Base-by-base conservation (phyloP, 2,888 invertebrate genomes). In the Chesias legatella region DNA sequence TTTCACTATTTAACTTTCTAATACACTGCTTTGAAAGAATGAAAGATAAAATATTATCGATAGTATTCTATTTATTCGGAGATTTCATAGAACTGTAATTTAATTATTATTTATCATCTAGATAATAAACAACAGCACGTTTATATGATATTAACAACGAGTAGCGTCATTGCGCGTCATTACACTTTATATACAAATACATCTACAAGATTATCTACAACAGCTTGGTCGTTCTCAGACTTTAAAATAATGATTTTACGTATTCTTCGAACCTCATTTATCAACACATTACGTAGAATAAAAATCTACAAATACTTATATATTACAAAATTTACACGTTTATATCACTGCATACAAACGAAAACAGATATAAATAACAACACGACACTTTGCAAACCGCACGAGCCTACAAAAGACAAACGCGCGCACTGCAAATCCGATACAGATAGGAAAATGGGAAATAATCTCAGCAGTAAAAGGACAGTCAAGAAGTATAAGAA, bases 221-320 rank as follows among this genome's bases (percentile, higher is more conserved):
- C 68, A 76, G 73, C 78, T 88, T 88, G 86, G 86, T 88, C 86
- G 83, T 75, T 81, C 71, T 86, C 88, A 86, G 86, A 86, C 86
- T 85, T 85, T 67, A 74, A 67, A 61, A 71, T 71, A 72, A 73
- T 36, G 24, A 43, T 43, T 63, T 53, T 52, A 61, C 60, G 61
- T 68, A 69, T 55, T 54, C 66, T 67, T 69, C 56, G 58, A 69
- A 70, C 63, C 71, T 71, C 67, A 65, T 39, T 32, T 73, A 64
- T 57, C 52, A 56, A 57, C 63, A 50, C 60, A 46, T 57, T 48
- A 56, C 56, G 51, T 62, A 68, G 50, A 59, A 63, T 40, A 10
- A 29, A 38, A 50, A 51, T 44, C 47, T 53, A 56, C 42, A 38
- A 30, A 38, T 52, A 49, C 37, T 30, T 49, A 49, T 60, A 51